phyloP scores from a whole-genome alignment of 2,888 invertebrate species.

The Oxycera nigricornis region DNA sequence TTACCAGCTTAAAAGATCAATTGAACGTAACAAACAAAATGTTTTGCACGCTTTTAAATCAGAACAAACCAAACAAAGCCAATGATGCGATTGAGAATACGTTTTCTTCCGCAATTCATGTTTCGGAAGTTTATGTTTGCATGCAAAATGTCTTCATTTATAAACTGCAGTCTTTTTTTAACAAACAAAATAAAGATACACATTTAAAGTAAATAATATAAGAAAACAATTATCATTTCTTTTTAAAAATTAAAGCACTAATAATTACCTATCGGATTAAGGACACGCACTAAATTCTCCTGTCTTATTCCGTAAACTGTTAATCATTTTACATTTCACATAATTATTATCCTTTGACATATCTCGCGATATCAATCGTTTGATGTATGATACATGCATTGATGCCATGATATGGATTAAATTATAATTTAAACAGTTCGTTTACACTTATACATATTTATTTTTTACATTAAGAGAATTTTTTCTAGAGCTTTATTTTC shows the following conservation, averaged over 20 bases:
- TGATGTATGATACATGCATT: not conserved
- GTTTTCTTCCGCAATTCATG: no score
- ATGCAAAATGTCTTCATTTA: slow-evolving; percentile 25
- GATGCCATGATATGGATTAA: slow-evolving; percentile 20
- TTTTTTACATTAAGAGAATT: not conserved
- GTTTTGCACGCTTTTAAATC: no score
- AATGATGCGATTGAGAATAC: no score
- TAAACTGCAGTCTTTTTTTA: slow-evolving; percentile 45
- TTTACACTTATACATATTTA: not conserved
- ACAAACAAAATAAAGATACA: slow-evolving; percentile 35
- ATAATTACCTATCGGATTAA: not conserved
- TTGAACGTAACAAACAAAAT: no score
- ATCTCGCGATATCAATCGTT: not conserved
- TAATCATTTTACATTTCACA: not conserved
- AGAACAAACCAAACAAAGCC: no score
- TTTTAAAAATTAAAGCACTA: slow-evolving; percentile 8
- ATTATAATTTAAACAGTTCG: not conserved
- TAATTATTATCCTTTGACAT: not conserved
- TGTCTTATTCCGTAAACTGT: not conserved
- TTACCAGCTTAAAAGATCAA: no score
- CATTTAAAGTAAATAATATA: not conserved
- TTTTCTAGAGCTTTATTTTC: not conserved
- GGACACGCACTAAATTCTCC: slow-evolving; percentile 11
- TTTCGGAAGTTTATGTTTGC: not conserved
- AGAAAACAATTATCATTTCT: not conserved